phyloP scores from a whole-genome alignment of 2,888 invertebrate species.

The Lithosia quadra region DNA sequence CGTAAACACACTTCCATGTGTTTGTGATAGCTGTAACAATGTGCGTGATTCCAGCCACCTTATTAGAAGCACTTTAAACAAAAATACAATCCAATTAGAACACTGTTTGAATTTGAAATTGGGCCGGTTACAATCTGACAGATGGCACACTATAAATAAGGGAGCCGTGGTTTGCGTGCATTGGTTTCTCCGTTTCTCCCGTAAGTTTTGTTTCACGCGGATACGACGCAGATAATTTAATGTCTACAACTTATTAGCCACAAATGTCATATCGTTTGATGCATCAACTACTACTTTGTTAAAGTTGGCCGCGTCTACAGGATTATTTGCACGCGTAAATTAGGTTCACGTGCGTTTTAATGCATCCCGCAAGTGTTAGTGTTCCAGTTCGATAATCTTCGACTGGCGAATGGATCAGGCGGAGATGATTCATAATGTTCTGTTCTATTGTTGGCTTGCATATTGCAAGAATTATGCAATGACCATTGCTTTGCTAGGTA shows the following conservation, averaged over 20 bases:
- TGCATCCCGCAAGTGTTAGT: conserved; percentile 82
- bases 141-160: conserved; percentile 84
- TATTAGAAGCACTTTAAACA: conserved; percentile 83
- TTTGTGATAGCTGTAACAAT: conserved; percentile 81
- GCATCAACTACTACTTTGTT: conserved; percentile 84
- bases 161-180: conserved; percentile 69
- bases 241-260: conserved; percentile 77
- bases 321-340: conserved; percentile 82
- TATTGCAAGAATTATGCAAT: conserved; percentile 81
- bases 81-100: conserved; percentile 86
- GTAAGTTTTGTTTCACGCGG: conserved; percentile 66
- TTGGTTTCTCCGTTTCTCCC: conserved; percentile 67
- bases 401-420: conserved; percentile 79
- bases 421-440: conserved; percentile 83
- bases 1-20: conserved; percentile 81
- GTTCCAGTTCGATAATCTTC: conserved; percentile 86
- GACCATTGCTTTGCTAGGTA: conserved; percentile 67
- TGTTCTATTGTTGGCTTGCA: conserved; percentile 83
- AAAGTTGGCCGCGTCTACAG: conserved; percentile 67
- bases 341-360: conserved; percentile 86
- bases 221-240: conserved; percentile 73
- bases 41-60: conserved; percentile 77
- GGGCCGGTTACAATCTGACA: conserved; percentile 83
- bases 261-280: conserved; percentile 82
- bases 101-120: conserved; percentile 82